phyloP scores from a whole-genome alignment of 2,113 vertebrate genomes.

The Halcyon senegalensis region DNA sequence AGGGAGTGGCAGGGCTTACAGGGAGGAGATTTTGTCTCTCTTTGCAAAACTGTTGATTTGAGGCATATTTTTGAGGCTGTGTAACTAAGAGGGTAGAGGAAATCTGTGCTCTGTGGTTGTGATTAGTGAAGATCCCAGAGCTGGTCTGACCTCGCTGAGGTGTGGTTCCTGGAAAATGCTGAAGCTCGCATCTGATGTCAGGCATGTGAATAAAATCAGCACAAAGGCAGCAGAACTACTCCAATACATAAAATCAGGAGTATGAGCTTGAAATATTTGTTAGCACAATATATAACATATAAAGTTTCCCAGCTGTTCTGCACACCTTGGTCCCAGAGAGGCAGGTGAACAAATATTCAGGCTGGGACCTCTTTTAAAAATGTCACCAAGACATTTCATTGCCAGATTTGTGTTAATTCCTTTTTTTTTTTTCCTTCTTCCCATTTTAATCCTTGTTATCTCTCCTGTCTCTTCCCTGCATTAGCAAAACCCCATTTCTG shows the following conservation, averaged over 20 bases:
- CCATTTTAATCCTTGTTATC: constrained; percentile 21
- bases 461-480: constrained; percentile 35
- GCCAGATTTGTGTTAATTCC: background rate
- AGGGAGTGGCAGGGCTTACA: background rate
- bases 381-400: background rate
- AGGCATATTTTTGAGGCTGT: constrained; percentile 35
- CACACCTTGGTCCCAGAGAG: background rate
- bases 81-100: background rate
- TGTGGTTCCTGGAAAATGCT: background rate
- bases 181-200: background rate
- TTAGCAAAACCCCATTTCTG: constrained; percentile 97
- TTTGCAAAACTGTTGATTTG: constrained; percentile 7
- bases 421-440: background rate
- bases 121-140: background rate
- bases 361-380: background rate
- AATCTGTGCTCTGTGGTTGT: background rate
- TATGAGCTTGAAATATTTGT: background rate
- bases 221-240: background rate
- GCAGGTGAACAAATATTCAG: background rate
- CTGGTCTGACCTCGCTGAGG: background rate
- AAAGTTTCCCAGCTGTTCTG: background rate
- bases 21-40: constrained; percentile 30
- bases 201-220: background rate
- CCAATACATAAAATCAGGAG: background rate
- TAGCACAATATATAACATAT: background rate